phyloP scores from a whole-genome alignment of 1,140 invertebrate species.

The Tachypleus tridentatus region DNA sequence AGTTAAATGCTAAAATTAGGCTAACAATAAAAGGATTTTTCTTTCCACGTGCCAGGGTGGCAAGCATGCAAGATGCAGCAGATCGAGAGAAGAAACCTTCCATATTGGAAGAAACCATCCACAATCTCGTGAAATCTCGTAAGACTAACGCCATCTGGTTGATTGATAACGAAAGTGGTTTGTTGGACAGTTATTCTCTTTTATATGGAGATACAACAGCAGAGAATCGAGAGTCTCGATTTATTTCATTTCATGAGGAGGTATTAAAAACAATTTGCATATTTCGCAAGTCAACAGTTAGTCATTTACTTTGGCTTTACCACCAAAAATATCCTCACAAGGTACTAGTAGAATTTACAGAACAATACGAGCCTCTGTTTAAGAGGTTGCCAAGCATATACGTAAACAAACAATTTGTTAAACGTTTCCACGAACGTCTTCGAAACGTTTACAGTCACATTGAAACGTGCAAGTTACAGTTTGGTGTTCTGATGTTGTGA shows the following conservation, averaged over 20 bases:
- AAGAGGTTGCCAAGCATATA: no score
- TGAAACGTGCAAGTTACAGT: no score
- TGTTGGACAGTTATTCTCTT: slow-evolving; percentile 35
- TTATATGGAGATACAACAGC: slow-evolving; percentile 26
- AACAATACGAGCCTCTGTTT: no score
- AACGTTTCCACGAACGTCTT: no score
- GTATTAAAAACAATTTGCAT: slow-evolving; percentile 34
- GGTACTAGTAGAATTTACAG: no score
- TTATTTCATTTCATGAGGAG: slow-evolving; percentile 31
- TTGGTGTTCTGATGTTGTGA: no score
- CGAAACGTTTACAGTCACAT: no score
- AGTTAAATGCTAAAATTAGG: no score
- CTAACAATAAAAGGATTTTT: slow-evolving; percentile 1
- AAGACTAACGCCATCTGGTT: slow-evolving; percentile 32
- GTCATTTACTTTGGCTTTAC: slow-evolving; percentile 22
- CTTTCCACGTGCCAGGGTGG: slow-evolving; percentile 27
- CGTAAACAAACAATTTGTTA: no score
- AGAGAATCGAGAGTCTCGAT: slow-evolving; percentile 18
- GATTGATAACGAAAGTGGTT: slow-evolving; percentile 38
- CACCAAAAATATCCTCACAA: no score
- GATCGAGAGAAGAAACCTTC: slow-evolving; percentile 30
- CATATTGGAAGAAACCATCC: slow-evolving; percentile 33
- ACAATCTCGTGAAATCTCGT: slow-evolving; percentile 32
- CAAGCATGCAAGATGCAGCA: slow-evolving; percentile 37
- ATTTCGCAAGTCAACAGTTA: slow-evolving; percentile 30